Percentiles rank a stretch among this genome's conserved stretches.
Evolutionary conservation across 1,140 invertebrate genomes (phyloP).

Genomic region (Drosophila trapezifrons): DNA sequence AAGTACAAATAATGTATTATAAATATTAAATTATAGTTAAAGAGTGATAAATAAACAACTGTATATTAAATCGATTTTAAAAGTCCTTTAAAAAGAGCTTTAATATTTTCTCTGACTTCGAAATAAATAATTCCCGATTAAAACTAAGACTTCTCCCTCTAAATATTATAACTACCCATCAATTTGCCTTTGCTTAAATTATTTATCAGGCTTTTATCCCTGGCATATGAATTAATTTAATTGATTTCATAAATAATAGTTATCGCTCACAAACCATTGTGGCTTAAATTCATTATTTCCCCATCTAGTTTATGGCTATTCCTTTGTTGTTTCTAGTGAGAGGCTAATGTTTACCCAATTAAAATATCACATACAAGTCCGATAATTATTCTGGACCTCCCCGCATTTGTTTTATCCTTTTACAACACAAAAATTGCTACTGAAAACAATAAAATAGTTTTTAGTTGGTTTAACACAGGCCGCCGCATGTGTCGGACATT

Average conservation of each 20-base stretch:
- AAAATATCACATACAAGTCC: constrained; percentile 29
- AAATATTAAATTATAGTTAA: not conserved
- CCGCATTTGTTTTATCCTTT: constrained; percentile 18
- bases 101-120: too few species aligned
- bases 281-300: not conserved
- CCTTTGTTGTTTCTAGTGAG: constrained; percentile 8
- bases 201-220: constrained; percentile 1
- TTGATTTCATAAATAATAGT: constrained; percentile 9
- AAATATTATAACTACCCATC: too few species aligned
- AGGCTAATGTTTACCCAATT: constrained; percentile 30
- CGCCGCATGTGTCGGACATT: constrained; percentile 41
- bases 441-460: constrained; percentile 58
- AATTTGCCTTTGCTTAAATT: not conserved
- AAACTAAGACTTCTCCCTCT: too few species aligned
- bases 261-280: constrained; percentile 11
- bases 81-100: too few species aligned
- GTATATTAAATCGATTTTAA: too few species aligned
- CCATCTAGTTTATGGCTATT: constrained; percentile 3
- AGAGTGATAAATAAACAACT: too few species aligned
- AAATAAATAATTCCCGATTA: not conserved
- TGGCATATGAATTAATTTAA: constrained; percentile 1
- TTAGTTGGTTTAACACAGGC: constrained; percentile 61
- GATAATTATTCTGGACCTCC: constrained; percentile 27
- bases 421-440: constrained; percentile 10
- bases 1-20: too few species aligned